phyloP scores from a whole-genome alignment of 2,113 vertebrate genomes.

The Macrotis lagotis region DNA sequence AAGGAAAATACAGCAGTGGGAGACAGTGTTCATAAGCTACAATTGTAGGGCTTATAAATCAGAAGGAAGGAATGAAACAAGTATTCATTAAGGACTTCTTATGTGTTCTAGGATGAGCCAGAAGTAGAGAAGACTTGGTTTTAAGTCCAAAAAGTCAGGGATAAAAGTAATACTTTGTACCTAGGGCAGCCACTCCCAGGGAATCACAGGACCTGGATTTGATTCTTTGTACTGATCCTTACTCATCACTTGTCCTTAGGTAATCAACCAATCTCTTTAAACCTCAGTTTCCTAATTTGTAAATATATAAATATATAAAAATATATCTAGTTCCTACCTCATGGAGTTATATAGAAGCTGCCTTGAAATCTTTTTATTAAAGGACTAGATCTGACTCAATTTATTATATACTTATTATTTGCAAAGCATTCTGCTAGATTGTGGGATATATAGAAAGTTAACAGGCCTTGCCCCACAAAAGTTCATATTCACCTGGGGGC shows the following conservation, averaged over 20 bases:
- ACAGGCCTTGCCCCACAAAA: background rate
- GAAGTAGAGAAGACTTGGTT: too few relatives aligned
- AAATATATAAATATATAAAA: too few relatives aligned
- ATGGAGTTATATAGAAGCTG: background rate
- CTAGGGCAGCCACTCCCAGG: too few relatives aligned
- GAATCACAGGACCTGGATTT: background rate
- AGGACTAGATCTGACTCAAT: background rate
- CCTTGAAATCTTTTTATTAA: background rate
- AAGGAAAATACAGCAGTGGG: too few relatives aligned
- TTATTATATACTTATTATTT: background rate
- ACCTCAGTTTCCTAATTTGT: background rate
- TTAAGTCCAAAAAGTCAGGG: too few relatives aligned
- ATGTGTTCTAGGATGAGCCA: too few relatives aligned
- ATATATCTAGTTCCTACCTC: background rate
- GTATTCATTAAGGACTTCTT: too few relatives aligned
- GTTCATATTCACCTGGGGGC: background rate
- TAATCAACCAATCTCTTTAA: background rate
- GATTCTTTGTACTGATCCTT: background rate
- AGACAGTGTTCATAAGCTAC: too few relatives aligned
- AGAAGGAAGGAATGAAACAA: too few relatives aligned
- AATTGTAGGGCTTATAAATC: too few relatives aligned
- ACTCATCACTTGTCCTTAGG: background rate
- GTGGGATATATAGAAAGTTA: background rate
- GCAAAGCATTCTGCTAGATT: background rate
- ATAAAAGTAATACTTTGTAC: too few relatives aligned